phyloP scores from a whole-genome alignment of 2,797 vertebrate genomes.

The Periparus ater region DNA sequence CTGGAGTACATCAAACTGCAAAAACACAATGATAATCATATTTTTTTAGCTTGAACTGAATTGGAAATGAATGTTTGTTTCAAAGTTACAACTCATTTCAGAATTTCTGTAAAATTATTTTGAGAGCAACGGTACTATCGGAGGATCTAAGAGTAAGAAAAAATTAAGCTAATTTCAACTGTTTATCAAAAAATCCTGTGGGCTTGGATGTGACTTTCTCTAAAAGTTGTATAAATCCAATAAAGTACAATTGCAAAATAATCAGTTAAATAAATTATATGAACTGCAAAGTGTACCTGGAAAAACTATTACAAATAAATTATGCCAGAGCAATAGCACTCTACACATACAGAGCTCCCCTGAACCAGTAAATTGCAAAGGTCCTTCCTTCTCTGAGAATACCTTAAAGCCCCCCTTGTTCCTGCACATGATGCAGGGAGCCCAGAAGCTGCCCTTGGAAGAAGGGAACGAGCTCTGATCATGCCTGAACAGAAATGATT shows the following conservation, averaged over 20 bases:
- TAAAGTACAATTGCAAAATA: neutral
- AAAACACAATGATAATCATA: neutral
- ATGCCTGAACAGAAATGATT: neutral
- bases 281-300: neutral
- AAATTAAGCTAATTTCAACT: conserved; percentile 3
- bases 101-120: neutral
- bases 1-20: conserved; percentile 16
- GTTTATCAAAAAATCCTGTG: neutral
- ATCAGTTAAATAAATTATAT: neutral
- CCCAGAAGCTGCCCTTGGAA: neutral
- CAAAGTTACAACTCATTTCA: neutral
- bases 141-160: neutral
- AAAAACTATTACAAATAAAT: neutral
- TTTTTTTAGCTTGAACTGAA: neutral
- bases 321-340: neutral
- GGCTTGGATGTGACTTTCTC: neutral
- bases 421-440: neutral
- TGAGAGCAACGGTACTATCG: neutral
- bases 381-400: neutral
- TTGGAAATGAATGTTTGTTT: conserved; percentile 1
- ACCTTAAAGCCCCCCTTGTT: neutral
- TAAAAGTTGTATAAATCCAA: neutral
- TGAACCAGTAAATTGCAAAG: neutral
- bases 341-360: neutral
- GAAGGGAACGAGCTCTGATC: neutral